phyloP scores from a whole-genome alignment of 2,888 invertebrate species.

The Himalopsyche japonica region DNA sequence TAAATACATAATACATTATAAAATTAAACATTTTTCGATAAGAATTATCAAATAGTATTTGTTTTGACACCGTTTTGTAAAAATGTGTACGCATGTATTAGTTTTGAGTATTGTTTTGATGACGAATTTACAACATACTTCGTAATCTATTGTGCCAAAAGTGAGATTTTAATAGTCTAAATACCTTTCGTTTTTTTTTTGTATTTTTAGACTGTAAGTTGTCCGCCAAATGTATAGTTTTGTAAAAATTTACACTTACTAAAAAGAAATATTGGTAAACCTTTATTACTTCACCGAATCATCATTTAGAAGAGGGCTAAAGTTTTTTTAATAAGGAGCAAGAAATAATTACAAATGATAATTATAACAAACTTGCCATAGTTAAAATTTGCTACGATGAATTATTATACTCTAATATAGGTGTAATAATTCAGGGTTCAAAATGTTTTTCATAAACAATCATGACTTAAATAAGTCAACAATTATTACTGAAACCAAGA shows the following conservation, averaged over 20 bases:
- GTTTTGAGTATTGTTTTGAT: not conserved
- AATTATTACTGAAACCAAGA: no score
- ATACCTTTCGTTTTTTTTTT: not conserved
- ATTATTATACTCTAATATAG: no score
- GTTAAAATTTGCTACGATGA: no score
- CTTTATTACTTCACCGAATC: no score
- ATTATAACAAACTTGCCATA: no score
- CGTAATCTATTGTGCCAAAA: slow-evolving; percentile 26
- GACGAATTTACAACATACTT: not conserved
- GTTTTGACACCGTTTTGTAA: not conserved
- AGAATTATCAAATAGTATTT: not conserved
- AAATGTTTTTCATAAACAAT: no score
- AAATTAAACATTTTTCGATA: not conserved
- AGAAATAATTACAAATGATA: no score
- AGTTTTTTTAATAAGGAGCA: no score
- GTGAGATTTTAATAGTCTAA: slow-evolving; percentile 25
- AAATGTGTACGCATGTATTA: not conserved
- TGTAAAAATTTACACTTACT: not conserved
- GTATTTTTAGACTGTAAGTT: not conserved
- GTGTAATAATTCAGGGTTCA: no score
- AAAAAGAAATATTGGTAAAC: no score
- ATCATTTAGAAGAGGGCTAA: no score
- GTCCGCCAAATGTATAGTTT: not conserved
- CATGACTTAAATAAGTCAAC: no score
- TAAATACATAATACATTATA: not conserved